phyloP scores from a whole-genome alignment of 2,888 invertebrate genomes.

The Craniophora ligustri region DNA sequence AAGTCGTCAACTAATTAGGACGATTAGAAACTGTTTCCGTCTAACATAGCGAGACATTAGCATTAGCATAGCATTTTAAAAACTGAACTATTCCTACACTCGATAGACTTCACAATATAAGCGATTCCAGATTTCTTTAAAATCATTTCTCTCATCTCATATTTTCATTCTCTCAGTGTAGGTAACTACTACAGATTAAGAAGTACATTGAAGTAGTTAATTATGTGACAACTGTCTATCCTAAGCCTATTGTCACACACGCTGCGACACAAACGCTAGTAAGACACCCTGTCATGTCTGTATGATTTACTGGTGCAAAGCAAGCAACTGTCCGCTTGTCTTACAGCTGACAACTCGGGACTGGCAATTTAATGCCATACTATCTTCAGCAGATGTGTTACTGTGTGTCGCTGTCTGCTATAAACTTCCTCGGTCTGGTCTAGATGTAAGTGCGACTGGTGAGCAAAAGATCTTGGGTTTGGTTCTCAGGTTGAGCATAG shows the following conservation, averaged over 20 bases:
- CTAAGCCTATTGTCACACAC: slow-evolving; percentile 3
- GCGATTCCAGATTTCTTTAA: too few relatives aligned
- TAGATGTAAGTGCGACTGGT: too few relatives aligned
- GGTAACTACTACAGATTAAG: neutral
- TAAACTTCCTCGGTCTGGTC: too few relatives aligned
- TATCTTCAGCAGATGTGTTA: neutral
- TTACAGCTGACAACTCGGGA: slow-evolving; percentile 16
- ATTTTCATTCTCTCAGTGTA: neutral
- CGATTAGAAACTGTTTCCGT: slow-evolving; percentile 23
- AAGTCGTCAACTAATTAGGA: slow-evolving; percentile 52
- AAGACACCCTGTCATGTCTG: slow-evolving; percentile 11
- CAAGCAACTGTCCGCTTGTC: slow-evolving; percentile 20
- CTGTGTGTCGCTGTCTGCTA: too few relatives aligned
- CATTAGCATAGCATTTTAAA: too few relatives aligned
- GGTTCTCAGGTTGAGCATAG: too few relatives aligned
- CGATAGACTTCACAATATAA: too few relatives aligned
- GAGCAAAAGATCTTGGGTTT: too few relatives aligned
- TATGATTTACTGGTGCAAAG: slow-evolving; percentile 26
- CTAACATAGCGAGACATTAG: too few relatives aligned
- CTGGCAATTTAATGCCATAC: neutral
- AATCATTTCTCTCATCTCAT: too few relatives aligned
- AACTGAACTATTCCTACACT: too few relatives aligned
- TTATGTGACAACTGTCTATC: slow-evolving; percentile 7
- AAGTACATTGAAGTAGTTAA: neutral
- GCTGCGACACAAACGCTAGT: slow-evolving; percentile 3